Evolutionary conservation across 2,113 vertebrate species (phyloP).

Genomic region (Triplophysa siluroides): DNA sequence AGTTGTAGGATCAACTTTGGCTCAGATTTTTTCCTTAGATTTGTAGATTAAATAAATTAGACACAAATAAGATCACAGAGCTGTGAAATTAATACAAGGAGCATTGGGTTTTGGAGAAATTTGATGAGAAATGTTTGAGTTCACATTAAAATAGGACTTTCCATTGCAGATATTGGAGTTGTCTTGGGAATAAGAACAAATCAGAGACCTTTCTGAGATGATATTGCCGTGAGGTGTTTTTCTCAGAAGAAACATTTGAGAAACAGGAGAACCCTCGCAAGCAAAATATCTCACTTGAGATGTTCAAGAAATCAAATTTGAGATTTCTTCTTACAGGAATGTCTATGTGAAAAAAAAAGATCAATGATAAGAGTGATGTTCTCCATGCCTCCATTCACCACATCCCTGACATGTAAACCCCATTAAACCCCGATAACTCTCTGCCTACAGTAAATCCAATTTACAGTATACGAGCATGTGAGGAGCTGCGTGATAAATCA

Average conservation of each 20-base stretch:
- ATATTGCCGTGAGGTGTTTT: too few relatives aligned
- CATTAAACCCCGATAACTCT: not conserved
- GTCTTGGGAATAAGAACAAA: too few relatives aligned
- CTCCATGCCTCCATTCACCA: not conserved
- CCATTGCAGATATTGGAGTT: too few relatives aligned
- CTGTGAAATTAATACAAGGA: not conserved
- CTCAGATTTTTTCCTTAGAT: not conserved
- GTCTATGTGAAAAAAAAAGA: not conserved
- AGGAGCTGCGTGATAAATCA: constrained; percentile 36
- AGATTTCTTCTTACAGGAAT: constrained; percentile 11
- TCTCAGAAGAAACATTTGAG: too few relatives aligned
- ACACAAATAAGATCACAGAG: not conserved
- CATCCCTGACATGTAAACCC: constrained; percentile 1
- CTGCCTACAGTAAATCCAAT: constrained; percentile 7
- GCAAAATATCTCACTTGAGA: not conserved
- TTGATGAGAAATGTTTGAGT: not conserved
- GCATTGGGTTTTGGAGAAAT: not conserved
- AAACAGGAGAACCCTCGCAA: too few relatives aligned
- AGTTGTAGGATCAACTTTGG: not conserved
- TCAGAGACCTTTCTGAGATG: too few relatives aligned
- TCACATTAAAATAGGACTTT: not conserved
- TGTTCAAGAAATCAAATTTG: not conserved
- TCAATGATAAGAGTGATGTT: not conserved
- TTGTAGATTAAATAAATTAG: not conserved
- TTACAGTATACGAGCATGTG: not conserved